Evolutionary conservation across 2,113 vertebrate species (phyloP).

Genomic region (Alethe castanea): DNA sequence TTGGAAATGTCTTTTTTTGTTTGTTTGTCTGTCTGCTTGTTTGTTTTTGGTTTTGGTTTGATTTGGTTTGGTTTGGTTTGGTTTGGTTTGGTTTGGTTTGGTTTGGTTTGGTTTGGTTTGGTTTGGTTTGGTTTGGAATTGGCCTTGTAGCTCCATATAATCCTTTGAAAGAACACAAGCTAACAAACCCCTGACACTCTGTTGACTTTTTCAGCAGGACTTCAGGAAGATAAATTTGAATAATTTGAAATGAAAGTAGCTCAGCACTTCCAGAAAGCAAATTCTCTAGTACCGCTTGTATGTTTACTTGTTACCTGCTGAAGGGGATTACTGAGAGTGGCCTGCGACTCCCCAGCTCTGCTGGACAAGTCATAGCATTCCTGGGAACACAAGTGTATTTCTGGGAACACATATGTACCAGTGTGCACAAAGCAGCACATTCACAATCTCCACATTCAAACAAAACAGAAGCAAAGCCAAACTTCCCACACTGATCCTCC

Average conservation of each 20-base stretch:
- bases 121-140: too few relatives aligned
- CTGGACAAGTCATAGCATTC: neutral
- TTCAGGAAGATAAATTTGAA: neutral
- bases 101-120: too few relatives aligned
- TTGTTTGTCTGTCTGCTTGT: too few relatives aligned
- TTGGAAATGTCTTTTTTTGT: neutral
- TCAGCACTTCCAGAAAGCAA: neutral
- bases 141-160: too few relatives aligned
- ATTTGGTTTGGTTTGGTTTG: too few relatives aligned
- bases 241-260: neutral
- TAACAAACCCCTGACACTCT: neutral
- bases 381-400: neutral
- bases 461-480: neutral
- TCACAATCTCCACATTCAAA: neutral
- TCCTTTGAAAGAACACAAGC: neutral
- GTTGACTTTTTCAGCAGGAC: conserved; percentile 25
- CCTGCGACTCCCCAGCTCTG: neutral
- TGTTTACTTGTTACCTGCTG: neutral
- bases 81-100: too few relatives aligned
- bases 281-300: neutral
- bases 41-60: too few relatives aligned
- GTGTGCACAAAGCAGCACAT: neutral
- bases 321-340: neutral
- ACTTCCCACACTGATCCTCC: neutral
- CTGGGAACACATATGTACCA: neutral